Conservation (phyloP, 2,797 vertebrate genomes). For the Liparis tanakae region DNA sequence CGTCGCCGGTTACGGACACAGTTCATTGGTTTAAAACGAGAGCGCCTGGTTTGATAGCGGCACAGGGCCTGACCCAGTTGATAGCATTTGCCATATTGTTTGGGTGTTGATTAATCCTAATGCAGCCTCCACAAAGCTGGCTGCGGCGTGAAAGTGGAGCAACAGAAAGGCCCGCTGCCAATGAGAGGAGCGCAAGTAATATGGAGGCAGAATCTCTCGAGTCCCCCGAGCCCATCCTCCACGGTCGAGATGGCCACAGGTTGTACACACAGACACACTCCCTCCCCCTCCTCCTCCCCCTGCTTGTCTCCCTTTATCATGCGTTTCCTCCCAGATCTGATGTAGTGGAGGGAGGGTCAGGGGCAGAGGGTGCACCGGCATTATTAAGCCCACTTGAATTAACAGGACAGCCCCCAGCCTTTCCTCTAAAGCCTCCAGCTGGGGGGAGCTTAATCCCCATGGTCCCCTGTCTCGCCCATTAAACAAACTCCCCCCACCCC, state of each 20-base stretch:
- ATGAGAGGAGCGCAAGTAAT: constrained; percentile 54
- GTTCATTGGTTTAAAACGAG: constrained; percentile 60
- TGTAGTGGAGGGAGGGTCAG: constrained; percentile 77
- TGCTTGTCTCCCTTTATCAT: constrained; percentile 78
- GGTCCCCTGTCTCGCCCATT: constrained; percentile 83
- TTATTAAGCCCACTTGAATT: constrained; percentile 85
- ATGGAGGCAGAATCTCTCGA: constrained; percentile 57
- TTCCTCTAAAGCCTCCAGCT: constrained; percentile 82
- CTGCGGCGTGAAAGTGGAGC: constrained; percentile 66
- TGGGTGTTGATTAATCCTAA: constrained; percentile 79
- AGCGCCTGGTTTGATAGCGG: constrained; percentile 62
- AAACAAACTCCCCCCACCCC: constrained; percentile 79
- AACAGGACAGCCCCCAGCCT: constrained; percentile 82
- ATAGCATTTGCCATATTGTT: constrained; percentile 78
- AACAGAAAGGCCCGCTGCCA: constrained; percentile 60
- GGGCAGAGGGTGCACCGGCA: constrained; percentile 79
- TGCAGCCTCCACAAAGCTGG: constrained; percentile 73
- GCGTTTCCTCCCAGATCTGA: constrained; percentile 78
- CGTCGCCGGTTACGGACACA: constrained; percentile 36
- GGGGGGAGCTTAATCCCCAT: constrained; percentile 81
- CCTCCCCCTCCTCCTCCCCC: constrained; percentile 56
- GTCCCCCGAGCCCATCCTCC: constrained; percentile 55
- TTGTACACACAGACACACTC: constrained; percentile 53
- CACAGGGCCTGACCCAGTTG: constrained; percentile 73
- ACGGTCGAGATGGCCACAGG: constrained; percentile 73